Evolutionary conservation across 2,797 vertebrate species (phyloP), one percentile per base, ranked within the genome.

Genomic region (Periparus ater): DNA sequence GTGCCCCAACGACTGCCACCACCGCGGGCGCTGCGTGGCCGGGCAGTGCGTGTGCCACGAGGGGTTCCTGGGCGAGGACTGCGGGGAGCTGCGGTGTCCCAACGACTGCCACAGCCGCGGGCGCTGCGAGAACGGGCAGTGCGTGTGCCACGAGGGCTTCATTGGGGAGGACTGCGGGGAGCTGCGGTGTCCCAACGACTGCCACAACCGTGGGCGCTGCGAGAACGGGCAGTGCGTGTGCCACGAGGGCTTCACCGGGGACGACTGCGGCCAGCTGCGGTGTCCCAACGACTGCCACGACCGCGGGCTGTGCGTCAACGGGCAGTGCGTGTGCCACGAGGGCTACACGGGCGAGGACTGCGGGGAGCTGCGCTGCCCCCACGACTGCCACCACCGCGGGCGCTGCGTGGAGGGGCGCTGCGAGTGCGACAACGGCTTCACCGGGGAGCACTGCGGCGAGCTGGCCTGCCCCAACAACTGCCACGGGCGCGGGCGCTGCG

Each of bases 1-100:
- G 38, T 99, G 99, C 76, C 99, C 98, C 2, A 95, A 97, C 0
- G 98, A 99, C 82, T 99, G 99, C 88, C 98, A 98, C 36, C 89
- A 98, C 91, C 97, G 93, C 1, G 99, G 99, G 40, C 99, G 98
- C 77, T 99, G 99, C 48, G 68, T 98, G 29, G 96, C 97, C 0
- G 99, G 99, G 7, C 98, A 18, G 44, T 99, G 99, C n/a, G 88
- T 99, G 91, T 99, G 99, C 48, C 98, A 99, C 2, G 98, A 98
- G 7, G 99, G 98, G 4, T 99, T 98, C 91, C 91, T 98, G 17
- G 99, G 99, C 0, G 96, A 98, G 1, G 98, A 99, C 93, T 99
- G 99, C 1, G 96, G 97, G 2, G 90, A 99, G 75, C 98, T 99
- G 48, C 97, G 97, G 0, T 99, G 99, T 40, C 98, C 98, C 21